Evolutionary conservation across 2,888 invertebrate genomes (phyloP).

Genomic region (Cephus pygmeus): DNA sequence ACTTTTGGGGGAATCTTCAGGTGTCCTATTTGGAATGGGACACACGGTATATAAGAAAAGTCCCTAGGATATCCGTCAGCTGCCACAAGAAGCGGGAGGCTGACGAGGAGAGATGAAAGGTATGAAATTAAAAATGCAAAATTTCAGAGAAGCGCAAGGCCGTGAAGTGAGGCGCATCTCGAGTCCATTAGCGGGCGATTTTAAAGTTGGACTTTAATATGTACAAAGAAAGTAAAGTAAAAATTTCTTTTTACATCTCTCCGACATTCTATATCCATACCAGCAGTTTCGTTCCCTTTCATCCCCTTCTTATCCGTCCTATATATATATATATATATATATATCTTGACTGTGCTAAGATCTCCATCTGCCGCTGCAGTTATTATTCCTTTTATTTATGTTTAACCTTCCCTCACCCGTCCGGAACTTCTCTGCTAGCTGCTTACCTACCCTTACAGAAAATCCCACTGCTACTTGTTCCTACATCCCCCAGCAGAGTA

Average conservation of each 20-base stretch:
- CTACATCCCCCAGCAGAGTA: no score
- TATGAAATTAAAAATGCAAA: not conserved
- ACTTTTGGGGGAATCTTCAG: no score
- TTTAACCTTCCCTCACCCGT: no score
- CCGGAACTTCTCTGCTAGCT: no score
- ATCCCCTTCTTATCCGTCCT: not conserved
- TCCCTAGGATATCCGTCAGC: no score
- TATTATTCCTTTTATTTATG: conserved; percentile 1
- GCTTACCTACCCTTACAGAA: no score
- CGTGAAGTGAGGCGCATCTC: not conserved
- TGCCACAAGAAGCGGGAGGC: not conserved
- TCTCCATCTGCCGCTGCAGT: not conserved
- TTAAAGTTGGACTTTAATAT: not conserved
- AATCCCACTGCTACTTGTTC: no score
- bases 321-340: not conserved
- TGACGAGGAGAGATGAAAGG: not conserved
- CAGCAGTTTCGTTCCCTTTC: not conserved
- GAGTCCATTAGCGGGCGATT: not conserved
- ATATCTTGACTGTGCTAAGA: no score
- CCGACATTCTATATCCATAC: not conserved
- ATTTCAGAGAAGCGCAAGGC: not conserved
- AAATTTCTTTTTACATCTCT: no score
- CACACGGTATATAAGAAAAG: no score
- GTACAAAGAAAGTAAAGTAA: not conserved
- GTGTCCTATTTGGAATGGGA: no score